Conservation (phyloP, 2,797 vertebrate species). For the Fistularia tabacaria region DNA sequence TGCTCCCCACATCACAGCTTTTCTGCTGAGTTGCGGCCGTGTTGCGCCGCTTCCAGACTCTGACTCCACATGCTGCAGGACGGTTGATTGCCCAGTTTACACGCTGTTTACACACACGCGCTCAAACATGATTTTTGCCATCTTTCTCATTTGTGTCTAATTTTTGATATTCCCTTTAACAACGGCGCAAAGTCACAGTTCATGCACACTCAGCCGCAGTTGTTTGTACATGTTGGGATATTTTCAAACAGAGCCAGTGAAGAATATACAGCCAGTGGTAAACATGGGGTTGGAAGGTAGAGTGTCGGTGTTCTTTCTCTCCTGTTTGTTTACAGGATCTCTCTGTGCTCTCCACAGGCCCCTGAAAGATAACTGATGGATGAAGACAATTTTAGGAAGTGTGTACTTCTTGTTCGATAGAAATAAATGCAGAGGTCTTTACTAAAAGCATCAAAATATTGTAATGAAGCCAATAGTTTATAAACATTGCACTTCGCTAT, state of each 20-base stretch:
- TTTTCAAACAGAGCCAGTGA: constrained; percentile 66
- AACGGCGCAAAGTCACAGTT: constrained; percentile 10
- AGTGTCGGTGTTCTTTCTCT: constrained; percentile 56
- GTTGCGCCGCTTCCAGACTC: constrained; percentile 30
- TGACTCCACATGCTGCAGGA: constrained; percentile 26
- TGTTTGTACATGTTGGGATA: constrained; percentile 67
- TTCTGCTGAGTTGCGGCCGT: constrained; percentile 9
- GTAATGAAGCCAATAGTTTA: constrained; percentile 3
- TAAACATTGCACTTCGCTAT: constrained; percentile 7
- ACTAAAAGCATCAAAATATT: constrained; percentile 23
- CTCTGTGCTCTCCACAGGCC: constrained; percentile 33
- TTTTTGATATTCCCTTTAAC: constrained; percentile 26
- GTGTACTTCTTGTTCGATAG: constrained; percentile 46
- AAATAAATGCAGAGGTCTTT: constrained; percentile 22
- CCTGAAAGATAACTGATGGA: constrained; percentile 51
- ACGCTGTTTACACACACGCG: constrained; percentile 50
- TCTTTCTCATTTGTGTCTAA: constrained; percentile 17
- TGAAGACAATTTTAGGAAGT: constrained; percentile 47
- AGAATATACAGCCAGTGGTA: constrained; percentile 71
- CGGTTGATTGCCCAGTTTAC: constrained; percentile 45
- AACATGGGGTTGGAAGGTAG: constrained; percentile 63
- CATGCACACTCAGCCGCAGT: constrained; percentile 41
- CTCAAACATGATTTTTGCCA: constrained; percentile 52
- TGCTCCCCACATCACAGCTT: not conserved
- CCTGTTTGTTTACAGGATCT: constrained; percentile 63